Conservation (phyloP, 2,797 vertebrate genomes). For the Crypturellus tataupa region DNA sequence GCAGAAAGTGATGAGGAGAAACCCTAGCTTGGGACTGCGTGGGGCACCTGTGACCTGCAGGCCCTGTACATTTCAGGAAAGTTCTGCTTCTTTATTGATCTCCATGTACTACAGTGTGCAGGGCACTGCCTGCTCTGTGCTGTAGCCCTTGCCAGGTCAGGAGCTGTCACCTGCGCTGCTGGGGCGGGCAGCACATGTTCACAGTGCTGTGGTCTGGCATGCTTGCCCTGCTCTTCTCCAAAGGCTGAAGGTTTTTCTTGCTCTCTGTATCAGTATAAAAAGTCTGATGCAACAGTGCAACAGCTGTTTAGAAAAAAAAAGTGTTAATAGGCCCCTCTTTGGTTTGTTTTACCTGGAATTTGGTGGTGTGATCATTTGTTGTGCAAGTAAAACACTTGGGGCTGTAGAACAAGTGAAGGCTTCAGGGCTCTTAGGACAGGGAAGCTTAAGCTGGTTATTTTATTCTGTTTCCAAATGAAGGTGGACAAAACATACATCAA, state of each 20-base stretch:
- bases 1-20: neutral
- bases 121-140: neutral
- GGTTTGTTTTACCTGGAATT: neutral
- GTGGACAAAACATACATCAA: neutral
- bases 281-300: neutral
- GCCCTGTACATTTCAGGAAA: neutral
- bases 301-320: neutral
- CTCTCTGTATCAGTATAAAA: neutral
- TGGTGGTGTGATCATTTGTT: neutral
- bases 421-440: neutral
- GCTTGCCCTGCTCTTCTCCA: neutral
- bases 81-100: neutral
- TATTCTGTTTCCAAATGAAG: neutral
- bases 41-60: neutral
- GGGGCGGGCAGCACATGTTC: neutral
- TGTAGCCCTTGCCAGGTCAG: neutral
- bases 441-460: neutral
- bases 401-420: neutral
- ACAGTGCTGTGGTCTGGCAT: neutral
- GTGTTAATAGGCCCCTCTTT: neutral
- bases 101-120: neutral
- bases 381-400: neutral
- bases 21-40: neutral
- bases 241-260: neutral
- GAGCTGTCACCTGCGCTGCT: neutral